Percentiles rank a stretch among this genome's conserved stretches.
These are phyloP conservation scores for Willowsia nigromaculata DNA, from an alignment of 2,888 invertebrate species.

Conservation along the genomic window DNA sequence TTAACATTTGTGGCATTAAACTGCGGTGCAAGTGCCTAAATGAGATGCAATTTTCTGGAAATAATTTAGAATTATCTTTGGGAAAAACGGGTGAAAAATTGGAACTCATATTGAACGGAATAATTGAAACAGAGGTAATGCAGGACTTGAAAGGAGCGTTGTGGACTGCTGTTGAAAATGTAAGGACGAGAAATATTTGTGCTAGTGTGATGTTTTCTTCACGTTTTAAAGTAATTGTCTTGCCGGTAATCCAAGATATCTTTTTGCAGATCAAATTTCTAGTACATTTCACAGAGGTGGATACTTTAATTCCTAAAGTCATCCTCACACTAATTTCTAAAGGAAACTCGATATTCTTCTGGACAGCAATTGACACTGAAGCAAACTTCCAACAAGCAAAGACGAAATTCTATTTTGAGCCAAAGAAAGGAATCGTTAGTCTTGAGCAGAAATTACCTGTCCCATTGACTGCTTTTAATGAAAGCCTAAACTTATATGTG, in stretches of 20 bases:
- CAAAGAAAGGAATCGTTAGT: conserved; percentile 87
- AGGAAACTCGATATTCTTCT: conserved; percentile 85
- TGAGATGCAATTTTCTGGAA: too few relatives aligned
- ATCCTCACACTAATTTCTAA: conserved; percentile 86
- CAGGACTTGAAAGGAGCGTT: conserved; percentile 63
- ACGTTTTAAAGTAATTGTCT: too few relatives aligned
- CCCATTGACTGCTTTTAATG: conserved; percentile 95
- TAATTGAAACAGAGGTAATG: conserved; percentile 54
- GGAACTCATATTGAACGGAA: conserved; percentile 10
- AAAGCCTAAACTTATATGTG: conserved; percentile 88
- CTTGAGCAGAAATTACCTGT: conserved; percentile 93
- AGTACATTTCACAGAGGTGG: conserved; percentile 88
- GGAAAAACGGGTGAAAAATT: conserved; percentile 59
- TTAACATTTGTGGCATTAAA: too few relatives aligned
- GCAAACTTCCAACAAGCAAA: conserved; percentile 89
- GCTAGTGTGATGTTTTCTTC: too few relatives aligned
- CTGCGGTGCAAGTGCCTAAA: too few relatives aligned
- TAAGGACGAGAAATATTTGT: conserved; percentile 16
- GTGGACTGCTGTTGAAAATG: conserved; percentile 59
- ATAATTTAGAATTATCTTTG: conserved; percentile 36
- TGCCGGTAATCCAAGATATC: too few relatives aligned
- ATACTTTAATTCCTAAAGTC: conserved; percentile 85
- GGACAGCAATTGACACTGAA: conserved; percentile 90
- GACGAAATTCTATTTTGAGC: conserved; percentile 92
- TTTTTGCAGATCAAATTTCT: conserved; percentile 83